Conservation (phyloP, 2,888 invertebrate genomes). For the Phyto melanocephala region DNA sequence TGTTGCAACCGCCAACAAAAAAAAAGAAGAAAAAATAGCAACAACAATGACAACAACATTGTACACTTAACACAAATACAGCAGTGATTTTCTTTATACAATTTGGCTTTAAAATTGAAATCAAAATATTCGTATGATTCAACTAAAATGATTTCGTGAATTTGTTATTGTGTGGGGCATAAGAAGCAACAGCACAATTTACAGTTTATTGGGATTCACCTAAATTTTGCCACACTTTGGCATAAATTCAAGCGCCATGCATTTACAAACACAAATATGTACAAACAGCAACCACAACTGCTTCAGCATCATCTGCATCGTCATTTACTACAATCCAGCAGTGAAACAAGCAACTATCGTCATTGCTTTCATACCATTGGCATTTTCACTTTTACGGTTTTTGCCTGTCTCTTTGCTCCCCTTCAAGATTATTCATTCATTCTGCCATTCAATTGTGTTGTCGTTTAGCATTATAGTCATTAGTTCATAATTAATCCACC, state of each 20-base stretch:
- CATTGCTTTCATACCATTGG: neutral
- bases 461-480: conserved; percentile 54
- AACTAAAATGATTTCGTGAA: conserved; percentile 20
- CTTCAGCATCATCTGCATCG: neutral
- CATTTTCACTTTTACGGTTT: neutral
- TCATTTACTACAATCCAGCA: neutral
- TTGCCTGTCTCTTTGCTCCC: neutral
- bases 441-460: conserved; percentile 22
- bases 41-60: conserved; percentile 11
- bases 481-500: conserved; percentile 63
- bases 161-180: conserved; percentile 11
- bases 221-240: conserved; percentile 62
- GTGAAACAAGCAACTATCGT: neutral
- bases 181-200: neutral
- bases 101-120: conserved; percentile 44
- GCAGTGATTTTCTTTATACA: conserved; percentile 3
- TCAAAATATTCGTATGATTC: conserved; percentile 5
- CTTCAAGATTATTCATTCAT: neutral
- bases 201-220: conserved; percentile 48
- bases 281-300: neutral
- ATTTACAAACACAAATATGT: conserved; percentile 22
- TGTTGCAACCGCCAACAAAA: conserved; percentile 60
- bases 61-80: neutral
- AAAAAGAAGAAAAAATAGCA: neutral
- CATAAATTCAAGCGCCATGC: conserved; percentile 60